These are phyloP conservation scores for Euplagia quadripunctaria DNA, from an alignment of 2,888 invertebrate genomes.

Conservation along the genomic window DNA sequence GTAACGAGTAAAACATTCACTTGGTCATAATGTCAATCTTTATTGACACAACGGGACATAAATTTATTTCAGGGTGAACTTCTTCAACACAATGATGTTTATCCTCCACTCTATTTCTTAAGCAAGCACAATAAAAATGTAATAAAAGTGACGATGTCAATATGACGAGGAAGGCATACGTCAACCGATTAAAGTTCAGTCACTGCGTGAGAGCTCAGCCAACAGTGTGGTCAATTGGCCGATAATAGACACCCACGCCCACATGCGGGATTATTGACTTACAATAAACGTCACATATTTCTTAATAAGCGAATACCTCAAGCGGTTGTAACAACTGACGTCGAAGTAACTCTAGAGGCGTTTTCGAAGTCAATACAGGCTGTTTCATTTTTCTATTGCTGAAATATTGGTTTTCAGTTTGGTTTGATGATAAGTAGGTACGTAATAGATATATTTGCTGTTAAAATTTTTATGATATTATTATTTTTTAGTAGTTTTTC, in stretches of 20 bases:
- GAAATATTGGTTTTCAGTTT: neutral
- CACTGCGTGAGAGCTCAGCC: conserved; percentile 62
- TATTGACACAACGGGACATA: neutral
- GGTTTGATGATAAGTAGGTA: too few relatives aligned
- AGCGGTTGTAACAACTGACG: conserved; percentile 41
- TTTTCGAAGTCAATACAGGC: neutral
- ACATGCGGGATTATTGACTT: conserved; percentile 85
- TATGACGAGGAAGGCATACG: conserved; percentile 71
- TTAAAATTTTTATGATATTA: too few relatives aligned
- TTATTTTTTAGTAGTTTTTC: too few relatives aligned
- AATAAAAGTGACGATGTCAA: conserved; percentile 71
- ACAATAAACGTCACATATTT: conserved; percentile 85
- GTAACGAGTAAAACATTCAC: neutral
- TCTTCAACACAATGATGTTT: conserved; percentile 19
- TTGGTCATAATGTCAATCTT: neutral
- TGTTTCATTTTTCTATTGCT: neutral
- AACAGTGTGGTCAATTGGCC: conserved; percentile 73
- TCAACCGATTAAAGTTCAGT: conserved; percentile 66
- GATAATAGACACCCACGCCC: conserved; percentile 74
- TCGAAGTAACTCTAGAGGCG: conserved; percentile 15
- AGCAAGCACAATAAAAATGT: conserved; percentile 62
- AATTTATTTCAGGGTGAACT: conserved; percentile 1
- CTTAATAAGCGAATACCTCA: conserved; percentile 76
- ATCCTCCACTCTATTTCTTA: conserved; percentile 23
- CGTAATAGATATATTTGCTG: too few relatives aligned